phyloP scores from a whole-genome alignment of 2,888 invertebrate species.

The Clanis bilineata region DNA sequence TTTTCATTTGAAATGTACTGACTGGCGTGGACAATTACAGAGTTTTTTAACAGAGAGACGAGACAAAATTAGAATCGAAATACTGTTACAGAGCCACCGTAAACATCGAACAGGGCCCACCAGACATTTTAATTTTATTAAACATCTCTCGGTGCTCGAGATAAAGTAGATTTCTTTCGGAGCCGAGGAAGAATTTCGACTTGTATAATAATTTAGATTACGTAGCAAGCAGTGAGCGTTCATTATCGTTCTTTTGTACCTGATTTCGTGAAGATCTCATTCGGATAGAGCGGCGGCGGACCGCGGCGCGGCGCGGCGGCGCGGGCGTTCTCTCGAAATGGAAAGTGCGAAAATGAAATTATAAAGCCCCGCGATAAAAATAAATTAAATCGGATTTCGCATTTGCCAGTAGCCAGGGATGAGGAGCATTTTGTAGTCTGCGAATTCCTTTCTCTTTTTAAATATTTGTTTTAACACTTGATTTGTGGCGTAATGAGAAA shows the following conservation, averaged over 20 bases:
- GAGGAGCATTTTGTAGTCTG: conserved; percentile 76
- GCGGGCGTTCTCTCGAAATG: conserved; percentile 77
- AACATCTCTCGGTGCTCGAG: conserved; percentile 71
- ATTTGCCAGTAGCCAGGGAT: conserved; percentile 77
- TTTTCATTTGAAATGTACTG: conserved; percentile 36
- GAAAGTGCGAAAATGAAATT: conserved; percentile 83
- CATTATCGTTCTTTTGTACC: conserved; percentile 83
- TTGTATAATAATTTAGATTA: conserved; percentile 82
- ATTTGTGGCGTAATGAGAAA: conserved; percentile 79
- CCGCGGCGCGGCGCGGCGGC: conserved; percentile 72
- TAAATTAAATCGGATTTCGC: conserved; percentile 83
- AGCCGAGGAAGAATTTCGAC: conserved; percentile 78
- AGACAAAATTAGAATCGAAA: conserved; percentile 66
- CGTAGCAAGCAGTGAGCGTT: conserved; percentile 81
- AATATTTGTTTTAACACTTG: conserved; percentile 81
- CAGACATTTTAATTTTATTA: conserved; percentile 79
- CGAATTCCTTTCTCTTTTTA: conserved; percentile 76
- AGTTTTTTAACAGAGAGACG: conserved; percentile 39
- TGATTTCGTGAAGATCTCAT: conserved; percentile 81
- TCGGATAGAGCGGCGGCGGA: conserved; percentile 78
- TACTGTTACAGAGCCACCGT: conserved; percentile 61
- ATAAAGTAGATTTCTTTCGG: conserved; percentile 80
- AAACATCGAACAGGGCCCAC: conserved; percentile 67
- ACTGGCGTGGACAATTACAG: conserved; percentile 44
- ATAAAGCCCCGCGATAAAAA: conserved; percentile 82